Evolutionary conservation across 2,113 vertebrate species (phyloP), one percentile per base, ranked within the genome.

Genomic region (Halichoerus grypus): DNA sequence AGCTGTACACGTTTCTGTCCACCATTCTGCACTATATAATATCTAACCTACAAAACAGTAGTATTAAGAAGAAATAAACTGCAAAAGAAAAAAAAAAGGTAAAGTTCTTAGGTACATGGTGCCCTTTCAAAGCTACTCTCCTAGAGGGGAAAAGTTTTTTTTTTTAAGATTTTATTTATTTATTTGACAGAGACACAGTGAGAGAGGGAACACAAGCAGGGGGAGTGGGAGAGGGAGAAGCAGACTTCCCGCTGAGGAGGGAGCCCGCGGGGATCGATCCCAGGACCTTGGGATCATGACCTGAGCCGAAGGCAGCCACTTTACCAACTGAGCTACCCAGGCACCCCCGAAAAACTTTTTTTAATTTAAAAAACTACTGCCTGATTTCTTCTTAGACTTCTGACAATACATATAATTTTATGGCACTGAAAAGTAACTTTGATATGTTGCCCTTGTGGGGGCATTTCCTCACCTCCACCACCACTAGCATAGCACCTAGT

Each of bases 391-490:
- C 26, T 83, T 77, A 93, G n/a, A 86, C 16, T 85, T 92, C 31
- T 49, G 79, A 96, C 18, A 72, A 85, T n/a, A 79, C 0, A 72
- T 49, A 49, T 9, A 86, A n/a, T 28, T 96, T 92, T 39, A 94
- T 21, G 13, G 15, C 49, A 95, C 31, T 72, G 74, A 79, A 96
- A 96, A 57, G 12, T 36, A 96, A 95, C 57, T 92, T 11, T 84
- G 33, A 77, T 63, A 74, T 11, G 26, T 18, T 95, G 31, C 79
- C 49, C 51, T 82, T 31, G 10, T 31, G 51, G 31, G 26, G 26
- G 19, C 36, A 94, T 71, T 89, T 90, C 57, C 33, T 92, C 33
- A 87, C 55, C 6, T 18, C 42, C 31, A 19, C 65, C 31, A 53
- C 31, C 67, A 85, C 15, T 39, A 97, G 22, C 33, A 85, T 18